Percentiles rank a stretch among this genome's conserved stretches.
Conservation (phyloP, 2,888 invertebrate genomes). For the Psylliodes chrysocephalus region DNA sequence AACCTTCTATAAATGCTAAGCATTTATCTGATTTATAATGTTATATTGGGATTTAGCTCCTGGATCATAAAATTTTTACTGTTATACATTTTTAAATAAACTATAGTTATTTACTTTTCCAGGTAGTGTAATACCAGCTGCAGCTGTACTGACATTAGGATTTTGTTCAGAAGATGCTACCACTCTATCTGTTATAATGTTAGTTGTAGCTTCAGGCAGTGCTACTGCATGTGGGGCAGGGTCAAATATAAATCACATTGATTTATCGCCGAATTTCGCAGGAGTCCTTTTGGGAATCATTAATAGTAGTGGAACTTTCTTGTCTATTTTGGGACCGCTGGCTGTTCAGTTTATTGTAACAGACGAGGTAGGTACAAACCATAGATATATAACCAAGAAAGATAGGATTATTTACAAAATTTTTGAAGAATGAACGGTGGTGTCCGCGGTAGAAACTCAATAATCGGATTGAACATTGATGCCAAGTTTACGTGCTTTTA, state of each 20-base stretch:
- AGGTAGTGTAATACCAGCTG: slow-evolving; percentile 12
- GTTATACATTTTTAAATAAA: too few relatives aligned
- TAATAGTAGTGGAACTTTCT: slow-evolving; percentile 4
- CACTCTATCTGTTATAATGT: slow-evolving; percentile 21
- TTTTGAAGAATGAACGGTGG: too few relatives aligned
- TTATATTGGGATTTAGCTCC: too few relatives aligned
- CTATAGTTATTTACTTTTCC: slow-evolving; percentile 9
- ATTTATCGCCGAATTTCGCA: slow-evolving; percentile 28
- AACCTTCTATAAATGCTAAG: too few relatives aligned
- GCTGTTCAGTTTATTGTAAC: slow-evolving; percentile 19
- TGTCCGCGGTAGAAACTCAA: too few relatives aligned
- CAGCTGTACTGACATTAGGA: slow-evolving; percentile 10
- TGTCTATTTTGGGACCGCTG: slow-evolving; percentile 22
- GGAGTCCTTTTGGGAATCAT: slow-evolving; percentile 20
- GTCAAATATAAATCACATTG: slow-evolving; percentile 23
- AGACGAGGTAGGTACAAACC: slow-evolving; percentile 4
- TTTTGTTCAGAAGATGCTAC: slow-evolving; percentile 7
- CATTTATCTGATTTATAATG: too few relatives aligned
- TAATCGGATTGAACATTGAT: too few relatives aligned
- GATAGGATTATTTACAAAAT: too few relatives aligned
- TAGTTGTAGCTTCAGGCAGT: slow-evolving; percentile 7
- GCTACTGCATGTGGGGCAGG: not conserved
- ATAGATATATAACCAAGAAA: too few relatives aligned
- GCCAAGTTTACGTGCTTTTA: too few relatives aligned
- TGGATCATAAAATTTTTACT: too few relatives aligned